These are phyloP conservation scores for Dissostichus mawsoni DNA, from an alignment of 2,113 vertebrate genomes.

Conservation along the genomic window DNA sequence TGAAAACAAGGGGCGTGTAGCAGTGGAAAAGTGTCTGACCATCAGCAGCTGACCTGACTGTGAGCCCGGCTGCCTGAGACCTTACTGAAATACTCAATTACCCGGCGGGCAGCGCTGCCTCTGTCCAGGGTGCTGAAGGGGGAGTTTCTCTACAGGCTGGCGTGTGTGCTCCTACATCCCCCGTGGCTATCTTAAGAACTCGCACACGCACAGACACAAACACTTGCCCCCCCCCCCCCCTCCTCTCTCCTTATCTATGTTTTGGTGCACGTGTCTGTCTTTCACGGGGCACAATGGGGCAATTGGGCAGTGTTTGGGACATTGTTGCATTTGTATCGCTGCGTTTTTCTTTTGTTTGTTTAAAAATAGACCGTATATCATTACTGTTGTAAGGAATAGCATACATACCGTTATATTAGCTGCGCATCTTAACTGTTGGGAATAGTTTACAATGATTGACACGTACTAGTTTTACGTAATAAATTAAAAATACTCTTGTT, in stretches of 20 bases:
- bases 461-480: not conserved
- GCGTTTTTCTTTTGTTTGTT: conserved; percentile 69
- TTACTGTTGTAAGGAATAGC: conserved; percentile 38
- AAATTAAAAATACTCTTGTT: not conserved
- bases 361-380: conserved; percentile 51
- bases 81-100: conserved; percentile 61
- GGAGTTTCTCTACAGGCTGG: conserved; percentile 60
- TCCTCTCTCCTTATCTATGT: conserved; percentile 52
- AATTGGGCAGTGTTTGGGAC: conserved; percentile 50
- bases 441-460: not conserved
- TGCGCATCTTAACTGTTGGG: not conserved
- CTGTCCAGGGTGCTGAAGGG: conserved; percentile 88
- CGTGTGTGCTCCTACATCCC: conserved; percentile 40
- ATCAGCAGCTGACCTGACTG: conserved; percentile 71
- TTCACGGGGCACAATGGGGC: conserved; percentile 74
- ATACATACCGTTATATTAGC: conserved; percentile 17
- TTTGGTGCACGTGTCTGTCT: conserved; percentile 78
- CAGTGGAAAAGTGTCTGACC: conserved; percentile 49
- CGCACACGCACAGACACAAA: conserved; percentile 39
- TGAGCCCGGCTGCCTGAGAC: conserved; percentile 49
- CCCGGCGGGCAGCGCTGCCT: conserved; percentile 51
- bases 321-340: conserved; percentile 69
- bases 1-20: conserved; percentile 7
- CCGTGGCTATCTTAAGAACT: conserved; percentile 41
- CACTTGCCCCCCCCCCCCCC: conserved; percentile 12